Percentiles rank a stretch among this genome's conserved stretches.
Conservation (phyloP, 2,113 vertebrate species). For the Scortum barcoo region DNA sequence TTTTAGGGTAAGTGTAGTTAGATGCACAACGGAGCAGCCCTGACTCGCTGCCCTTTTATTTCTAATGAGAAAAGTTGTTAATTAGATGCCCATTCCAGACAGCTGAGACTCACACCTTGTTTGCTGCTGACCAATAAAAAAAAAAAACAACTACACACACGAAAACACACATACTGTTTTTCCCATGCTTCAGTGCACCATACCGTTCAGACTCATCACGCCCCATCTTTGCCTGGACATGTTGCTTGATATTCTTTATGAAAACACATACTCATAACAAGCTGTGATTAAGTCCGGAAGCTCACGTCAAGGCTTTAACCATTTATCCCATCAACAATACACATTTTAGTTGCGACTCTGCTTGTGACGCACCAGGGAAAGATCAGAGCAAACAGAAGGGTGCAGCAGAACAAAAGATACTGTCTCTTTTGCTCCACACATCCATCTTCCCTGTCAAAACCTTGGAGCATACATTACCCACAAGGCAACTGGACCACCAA, state of each 20-base stretch:
- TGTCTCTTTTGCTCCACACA: background rate
- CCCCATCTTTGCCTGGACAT: background rate
- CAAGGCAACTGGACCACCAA: background rate
- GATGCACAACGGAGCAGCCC: background rate
- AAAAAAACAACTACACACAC: background rate
- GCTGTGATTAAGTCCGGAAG: background rate
- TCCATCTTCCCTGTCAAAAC: background rate
- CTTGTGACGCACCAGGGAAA: too few species aligned
- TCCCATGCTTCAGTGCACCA: background rate
- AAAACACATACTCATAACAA: background rate
- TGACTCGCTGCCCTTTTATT: background rate
- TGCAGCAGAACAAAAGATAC: background rate
- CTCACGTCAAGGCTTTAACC: background rate
- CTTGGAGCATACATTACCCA: background rate
- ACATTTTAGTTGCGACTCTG: background rate
- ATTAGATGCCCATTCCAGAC: background rate
- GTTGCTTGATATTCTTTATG: background rate
- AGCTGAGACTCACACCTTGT: background rate
- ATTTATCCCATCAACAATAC: background rate
- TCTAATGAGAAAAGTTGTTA: background rate
- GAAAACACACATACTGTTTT: background rate
- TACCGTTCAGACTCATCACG: background rate
- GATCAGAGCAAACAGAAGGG: too few species aligned
- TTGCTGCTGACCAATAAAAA: conserved; percentile 4
- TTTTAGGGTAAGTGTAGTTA: conserved; percentile 78